A percentile compares a stretch with the other conserved stretches of the same genome.
These are phyloP conservation scores for Parnassius glacialis DNA, from an alignment of 2,888 invertebrate genomes.

Conservation along the genomic window DNA sequence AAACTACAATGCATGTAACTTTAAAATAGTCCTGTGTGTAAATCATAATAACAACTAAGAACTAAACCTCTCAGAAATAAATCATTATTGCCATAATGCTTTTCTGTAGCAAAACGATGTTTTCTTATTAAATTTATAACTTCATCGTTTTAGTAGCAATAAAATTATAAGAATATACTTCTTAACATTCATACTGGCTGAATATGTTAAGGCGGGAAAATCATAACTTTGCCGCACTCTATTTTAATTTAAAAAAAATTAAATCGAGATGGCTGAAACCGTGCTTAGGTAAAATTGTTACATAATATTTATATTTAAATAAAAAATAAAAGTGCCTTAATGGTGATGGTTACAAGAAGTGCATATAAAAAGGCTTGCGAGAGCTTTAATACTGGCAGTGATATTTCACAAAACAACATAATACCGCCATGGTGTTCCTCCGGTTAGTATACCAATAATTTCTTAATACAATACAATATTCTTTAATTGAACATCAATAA, in stretches of 20 bases:
- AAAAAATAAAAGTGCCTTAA: conserved; percentile 32
- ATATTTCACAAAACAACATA: conserved; percentile 47
- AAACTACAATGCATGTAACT: no score
- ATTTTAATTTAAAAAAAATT: not conserved
- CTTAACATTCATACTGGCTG: conserved; percentile 4
- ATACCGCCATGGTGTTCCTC: conserved; percentile 65
- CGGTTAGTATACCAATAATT: conserved; percentile 34
- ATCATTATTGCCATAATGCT: no score
- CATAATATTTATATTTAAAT: not conserved
- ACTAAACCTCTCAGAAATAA: no score
- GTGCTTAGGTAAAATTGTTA: not conserved
- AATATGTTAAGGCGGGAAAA: conserved; percentile 18
- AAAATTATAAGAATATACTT: not conserved
- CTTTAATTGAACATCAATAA: no score
- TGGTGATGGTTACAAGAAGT: conserved; percentile 53
- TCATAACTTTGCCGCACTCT: not conserved
- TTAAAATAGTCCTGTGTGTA: no score
- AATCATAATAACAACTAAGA: no score
- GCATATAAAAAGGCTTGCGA: conserved; percentile 46
- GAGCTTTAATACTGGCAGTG: conserved; percentile 44
- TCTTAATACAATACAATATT: no score
- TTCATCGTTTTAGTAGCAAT: not conserved
- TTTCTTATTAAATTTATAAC: no score
- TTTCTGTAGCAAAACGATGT: no score
- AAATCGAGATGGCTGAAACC: not conserved